Evolutionary conservation across 2,797 vertebrate genomes (phyloP).

Genomic region (Tauraco hartlaubi): DNA sequence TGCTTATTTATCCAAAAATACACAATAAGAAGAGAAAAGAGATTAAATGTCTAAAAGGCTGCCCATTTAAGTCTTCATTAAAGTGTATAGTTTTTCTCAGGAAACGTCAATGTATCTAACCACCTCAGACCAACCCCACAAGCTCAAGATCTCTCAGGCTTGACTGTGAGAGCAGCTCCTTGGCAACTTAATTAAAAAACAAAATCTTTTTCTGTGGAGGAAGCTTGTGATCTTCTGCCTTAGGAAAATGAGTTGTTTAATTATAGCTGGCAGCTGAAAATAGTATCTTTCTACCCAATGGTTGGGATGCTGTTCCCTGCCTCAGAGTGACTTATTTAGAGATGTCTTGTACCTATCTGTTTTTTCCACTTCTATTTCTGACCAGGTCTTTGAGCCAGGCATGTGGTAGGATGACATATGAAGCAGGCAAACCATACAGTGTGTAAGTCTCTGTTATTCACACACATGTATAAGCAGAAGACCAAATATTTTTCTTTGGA

Average conservation of each 20-base stretch:
- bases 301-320: not conserved
- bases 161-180: not conserved
- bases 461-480: not conserved
- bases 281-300: slow-evolving; percentile 32
- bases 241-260: slow-evolving; percentile 47
- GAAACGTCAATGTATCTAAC: not conserved
- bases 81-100: not conserved
- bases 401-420: not conserved
- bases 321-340: slow-evolving; percentile 1
- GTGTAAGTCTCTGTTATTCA: not conserved
- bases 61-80: not conserved
- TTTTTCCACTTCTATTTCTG: slow-evolving; percentile 17
- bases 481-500: not conserved
- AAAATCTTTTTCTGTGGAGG: slow-evolving; percentile 18
- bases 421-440: not conserved
- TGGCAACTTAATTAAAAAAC: slow-evolving; percentile 42
- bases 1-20: not conserved
- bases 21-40: not conserved
- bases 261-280: slow-evolving; percentile 56
- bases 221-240: slow-evolving; percentile 54
- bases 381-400: not conserved
- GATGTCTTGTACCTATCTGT: not conserved
- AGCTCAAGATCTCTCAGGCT: not conserved
- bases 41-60: not conserved
- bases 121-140: not conserved